These are phyloP conservation scores for Agapornis roseicollis DNA, from an alignment of 2,113 vertebrate species.

Conservation along the genomic window DNA sequence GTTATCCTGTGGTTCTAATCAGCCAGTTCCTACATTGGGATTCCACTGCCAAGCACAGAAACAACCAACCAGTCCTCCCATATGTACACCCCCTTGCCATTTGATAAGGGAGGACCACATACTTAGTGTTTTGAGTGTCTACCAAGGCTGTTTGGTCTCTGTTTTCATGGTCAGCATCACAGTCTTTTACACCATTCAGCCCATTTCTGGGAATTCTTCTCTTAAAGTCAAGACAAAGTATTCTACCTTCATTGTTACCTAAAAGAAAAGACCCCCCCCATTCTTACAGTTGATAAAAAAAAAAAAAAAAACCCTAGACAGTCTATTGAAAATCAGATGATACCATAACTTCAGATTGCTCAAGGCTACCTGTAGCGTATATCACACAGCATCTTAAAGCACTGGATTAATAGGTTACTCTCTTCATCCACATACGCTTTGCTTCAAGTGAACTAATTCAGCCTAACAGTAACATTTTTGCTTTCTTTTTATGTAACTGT, in stretches of 20 bases:
- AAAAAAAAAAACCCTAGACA: neutral
- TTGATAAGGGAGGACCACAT: neutral
- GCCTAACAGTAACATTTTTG: accelerated
- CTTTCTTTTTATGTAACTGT: neutral
- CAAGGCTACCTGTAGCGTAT: neutral
- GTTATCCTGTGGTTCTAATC: accelerated
- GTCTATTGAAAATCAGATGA: neutral
- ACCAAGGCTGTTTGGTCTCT: neutral
- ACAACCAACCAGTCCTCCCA: no score
- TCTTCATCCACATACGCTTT: neutral
- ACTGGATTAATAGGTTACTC: neutral
- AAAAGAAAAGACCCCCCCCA: neutral
- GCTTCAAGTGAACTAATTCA: neutral
- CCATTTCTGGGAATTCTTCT: neutral
- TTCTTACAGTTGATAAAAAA: neutral
- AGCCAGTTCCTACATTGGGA: accelerated
- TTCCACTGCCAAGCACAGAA: neutral
- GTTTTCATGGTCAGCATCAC: neutral
- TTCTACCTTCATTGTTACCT: neutral
- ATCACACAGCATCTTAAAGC: neutral
- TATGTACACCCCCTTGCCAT: accelerated
- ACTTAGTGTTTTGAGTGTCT: neutral
- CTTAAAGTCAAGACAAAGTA: neutral
- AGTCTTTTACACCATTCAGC: neutral
- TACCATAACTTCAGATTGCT: neutral